Evolutionary conservation across 1,140 invertebrate species (phyloP), one percentile per base, ranked within the genome.

Genomic region (Drosophila kohkoa): DNA sequence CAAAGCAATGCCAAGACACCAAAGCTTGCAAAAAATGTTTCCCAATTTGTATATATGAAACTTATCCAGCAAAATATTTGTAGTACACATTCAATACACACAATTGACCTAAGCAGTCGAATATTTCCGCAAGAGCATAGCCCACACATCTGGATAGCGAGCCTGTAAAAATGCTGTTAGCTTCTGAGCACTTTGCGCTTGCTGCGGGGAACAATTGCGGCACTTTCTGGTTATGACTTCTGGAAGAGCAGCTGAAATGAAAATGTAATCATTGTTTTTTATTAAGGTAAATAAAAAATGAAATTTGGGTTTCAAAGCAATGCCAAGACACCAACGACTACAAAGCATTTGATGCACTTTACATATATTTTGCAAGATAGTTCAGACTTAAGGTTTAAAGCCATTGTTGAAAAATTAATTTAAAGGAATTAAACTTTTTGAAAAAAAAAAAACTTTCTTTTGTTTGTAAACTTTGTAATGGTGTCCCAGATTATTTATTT

Each of bases 221-320:
- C 93, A 94, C 75, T 93, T 93, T 58, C 92, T 92, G 54, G 93
- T 92, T 71, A 94, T 94, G 38, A 94, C 93, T 91, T 94, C 93
- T 0, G 93, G 93, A 7, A 94, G 82, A 52, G 93, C 93, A 89
- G 92, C 93, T 94, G 82, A n/a, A 79, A 93, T 88, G 78, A 32
- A 71, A 60, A n/a, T 52, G 4, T 41, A 35, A 16, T 6, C 30
- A 32, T 25, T 25, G 20, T 25, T 25, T 25, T 25, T 25, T 25
- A 25, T 25, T 25, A 25, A 0, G 20, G 20, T 3, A 25, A 25
- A 25, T 16, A 25, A 20, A 25, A 25, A 25, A 25, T 25, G 20
- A 25, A 25, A 25, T 25, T 25, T 25, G 3, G 20, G 20, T 25
- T 25, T 25, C 3, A 0, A 25, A 3, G 20, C 3, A 25, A 25